Conservation (phyloP, 92 coral and sea anemone species). For the Porites cylindrica region DNA sequence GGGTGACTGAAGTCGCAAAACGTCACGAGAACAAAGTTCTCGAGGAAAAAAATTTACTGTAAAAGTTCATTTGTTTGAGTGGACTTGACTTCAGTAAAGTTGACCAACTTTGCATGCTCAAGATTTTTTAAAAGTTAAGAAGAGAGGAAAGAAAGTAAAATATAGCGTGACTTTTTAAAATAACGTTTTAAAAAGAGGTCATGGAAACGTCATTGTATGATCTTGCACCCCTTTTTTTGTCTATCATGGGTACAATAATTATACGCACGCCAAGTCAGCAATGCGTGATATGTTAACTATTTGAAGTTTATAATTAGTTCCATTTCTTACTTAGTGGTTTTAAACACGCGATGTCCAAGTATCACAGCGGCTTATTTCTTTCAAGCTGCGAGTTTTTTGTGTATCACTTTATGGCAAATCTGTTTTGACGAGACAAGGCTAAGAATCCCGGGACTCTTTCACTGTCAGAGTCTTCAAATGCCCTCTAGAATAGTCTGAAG, state of each 20-base stretch:
- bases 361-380: neutral
- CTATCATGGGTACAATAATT: too few species aligned
- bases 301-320: neutral
- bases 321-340: constrained; percentile 22
- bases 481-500: neutral
- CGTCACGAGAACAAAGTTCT: too few species aligned
- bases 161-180: neutral
- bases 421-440: constrained; percentile 17
- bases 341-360: constrained; percentile 32
- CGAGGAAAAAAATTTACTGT: too few species aligned
- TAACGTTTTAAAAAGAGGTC: too few species aligned
- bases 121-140: too few species aligned
- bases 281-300: constrained; percentile 30
- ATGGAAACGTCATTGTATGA: too few species aligned
- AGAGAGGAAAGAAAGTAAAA: neutral
- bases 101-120: neutral
- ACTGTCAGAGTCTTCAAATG: neutral
- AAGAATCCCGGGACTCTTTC: neutral
- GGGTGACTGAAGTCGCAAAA: too few species aligned
- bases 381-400: constrained; percentile 38
- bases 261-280: constrained; percentile 39
- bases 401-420: neutral
- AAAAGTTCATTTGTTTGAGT: too few species aligned
- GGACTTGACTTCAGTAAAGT: neutral
- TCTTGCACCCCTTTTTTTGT: too few species aligned